Evolutionary conservation across 2,113 vertebrate species (phyloP).

Genomic region (Pica pica): DNA sequence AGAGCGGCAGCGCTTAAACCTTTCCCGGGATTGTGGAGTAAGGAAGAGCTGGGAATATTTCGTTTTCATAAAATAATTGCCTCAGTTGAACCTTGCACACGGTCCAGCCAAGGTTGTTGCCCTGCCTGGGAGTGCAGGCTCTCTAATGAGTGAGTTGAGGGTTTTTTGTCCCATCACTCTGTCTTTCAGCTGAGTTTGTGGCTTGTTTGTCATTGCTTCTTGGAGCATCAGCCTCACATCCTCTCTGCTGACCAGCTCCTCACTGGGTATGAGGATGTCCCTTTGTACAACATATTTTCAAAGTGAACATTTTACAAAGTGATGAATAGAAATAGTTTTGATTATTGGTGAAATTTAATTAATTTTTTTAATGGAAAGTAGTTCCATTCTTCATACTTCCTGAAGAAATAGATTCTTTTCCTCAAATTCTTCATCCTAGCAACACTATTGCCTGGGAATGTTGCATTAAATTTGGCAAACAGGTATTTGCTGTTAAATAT

Average conservation of each 20-base stretch:
- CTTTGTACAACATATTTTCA: background rate
- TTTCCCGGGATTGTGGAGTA: background rate
- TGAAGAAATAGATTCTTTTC: background rate
- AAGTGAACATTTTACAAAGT: background rate
- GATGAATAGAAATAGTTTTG: background rate
- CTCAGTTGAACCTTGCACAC: background rate
- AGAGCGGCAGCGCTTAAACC: accelerated
- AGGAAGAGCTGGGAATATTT: background rate
- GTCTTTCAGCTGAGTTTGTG: background rate
- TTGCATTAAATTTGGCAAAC: background rate
- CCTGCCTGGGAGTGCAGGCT: background rate
- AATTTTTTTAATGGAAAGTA: background rate
- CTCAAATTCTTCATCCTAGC: background rate
- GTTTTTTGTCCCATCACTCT: background rate
- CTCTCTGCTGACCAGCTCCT: background rate
- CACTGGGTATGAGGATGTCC: background rate
- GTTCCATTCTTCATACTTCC: background rate
- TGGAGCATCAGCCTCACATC: background rate
- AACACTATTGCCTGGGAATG: background rate
- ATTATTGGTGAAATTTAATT: background rate
- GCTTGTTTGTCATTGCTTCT: background rate
- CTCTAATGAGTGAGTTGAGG: background rate
- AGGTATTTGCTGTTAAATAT: background rate
- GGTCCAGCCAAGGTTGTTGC: background rate
- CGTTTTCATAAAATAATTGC: background rate